Percentiles rank a stretch among this genome's conserved stretches.
Evolutionary conservation across 2,113 vertebrate genomes (phyloP).

Genomic region (Chionis minor): DNA sequence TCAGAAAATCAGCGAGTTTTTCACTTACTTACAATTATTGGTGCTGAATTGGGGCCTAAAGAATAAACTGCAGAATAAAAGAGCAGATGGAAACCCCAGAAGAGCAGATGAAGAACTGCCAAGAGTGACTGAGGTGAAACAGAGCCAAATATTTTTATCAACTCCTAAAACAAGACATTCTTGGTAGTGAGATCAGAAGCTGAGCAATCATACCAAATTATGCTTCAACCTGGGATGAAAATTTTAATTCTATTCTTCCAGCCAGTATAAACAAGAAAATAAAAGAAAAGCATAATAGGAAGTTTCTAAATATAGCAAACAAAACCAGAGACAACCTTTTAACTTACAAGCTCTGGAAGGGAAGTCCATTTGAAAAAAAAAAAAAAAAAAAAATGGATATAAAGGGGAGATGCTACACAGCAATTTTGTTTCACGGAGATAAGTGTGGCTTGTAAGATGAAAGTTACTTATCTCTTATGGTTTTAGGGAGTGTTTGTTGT

Average conservation of each 20-base stretch:
- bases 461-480: not conserved
- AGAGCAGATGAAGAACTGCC: conserved; percentile 55
- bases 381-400: not conserved
- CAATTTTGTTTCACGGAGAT: not conserved
- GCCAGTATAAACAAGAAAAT: conserved; percentile 12
- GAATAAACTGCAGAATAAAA: conserved; percentile 25
- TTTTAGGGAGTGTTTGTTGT: not conserved
- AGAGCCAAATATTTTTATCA: conserved; percentile 60
- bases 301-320: not conserved
- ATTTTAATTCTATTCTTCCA: conserved; percentile 1
- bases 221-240: conserved; percentile 22
- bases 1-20: not conserved
- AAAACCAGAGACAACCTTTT: not conserved
- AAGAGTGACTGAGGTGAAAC: conserved; percentile 56
- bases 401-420: not conserved
- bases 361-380: not conserved
- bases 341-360: not conserved
- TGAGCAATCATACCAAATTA: conserved; percentile 46
- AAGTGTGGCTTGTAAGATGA: not conserved
- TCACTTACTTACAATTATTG: not conserved
- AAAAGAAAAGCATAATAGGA: not conserved
- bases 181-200: conserved; percentile 52
- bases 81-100: conserved; percentile 62
- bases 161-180: conserved; percentile 28
- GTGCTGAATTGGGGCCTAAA: not conserved